Percentiles rank a stretch among this genome's conserved stretches.
phyloP scores from a whole-genome alignment of 2,113 vertebrate genomes.

The Tupaia tana region DNA sequence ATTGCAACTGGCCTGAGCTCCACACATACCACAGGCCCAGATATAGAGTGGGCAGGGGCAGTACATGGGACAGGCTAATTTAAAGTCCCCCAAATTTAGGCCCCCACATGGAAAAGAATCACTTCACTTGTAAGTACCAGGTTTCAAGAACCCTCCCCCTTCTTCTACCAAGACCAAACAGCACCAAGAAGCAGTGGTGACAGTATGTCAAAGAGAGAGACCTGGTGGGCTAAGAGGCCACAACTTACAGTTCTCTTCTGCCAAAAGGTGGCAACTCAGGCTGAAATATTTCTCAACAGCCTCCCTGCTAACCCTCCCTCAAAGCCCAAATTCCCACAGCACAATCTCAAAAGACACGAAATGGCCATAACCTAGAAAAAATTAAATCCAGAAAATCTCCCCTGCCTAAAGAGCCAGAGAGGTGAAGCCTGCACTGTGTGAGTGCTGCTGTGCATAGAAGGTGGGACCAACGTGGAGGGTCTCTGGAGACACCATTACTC shows the following conservation, averaged over 20 bases:
- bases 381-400: constrained; percentile 13
- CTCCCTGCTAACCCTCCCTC: constrained; percentile 46
- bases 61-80: neutral
- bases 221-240: neutral
- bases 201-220: neutral
- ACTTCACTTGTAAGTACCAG: neutral
- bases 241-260: neutral
- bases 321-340: constrained; percentile 53
- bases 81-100: neutral
- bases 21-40: neutral
- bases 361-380: constrained; percentile 73
- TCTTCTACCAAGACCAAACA: constrained; percentile 54
- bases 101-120: neutral
- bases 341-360: constrained; percentile 76
- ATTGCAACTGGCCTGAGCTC: neutral
- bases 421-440: rapidly evolving
- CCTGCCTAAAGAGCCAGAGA: neutral
- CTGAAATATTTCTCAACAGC: neutral
- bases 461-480: rapidly evolving
- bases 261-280: constrained; percentile 4
- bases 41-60: neutral
- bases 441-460: neutral
- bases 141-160: constrained; percentile 5
- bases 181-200: constrained; percentile 64
- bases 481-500: neutral